Base-by-base conservation (phyloP, 2,113 vertebrate genomes). In the Balaenoptera acutorostrata region DNA sequence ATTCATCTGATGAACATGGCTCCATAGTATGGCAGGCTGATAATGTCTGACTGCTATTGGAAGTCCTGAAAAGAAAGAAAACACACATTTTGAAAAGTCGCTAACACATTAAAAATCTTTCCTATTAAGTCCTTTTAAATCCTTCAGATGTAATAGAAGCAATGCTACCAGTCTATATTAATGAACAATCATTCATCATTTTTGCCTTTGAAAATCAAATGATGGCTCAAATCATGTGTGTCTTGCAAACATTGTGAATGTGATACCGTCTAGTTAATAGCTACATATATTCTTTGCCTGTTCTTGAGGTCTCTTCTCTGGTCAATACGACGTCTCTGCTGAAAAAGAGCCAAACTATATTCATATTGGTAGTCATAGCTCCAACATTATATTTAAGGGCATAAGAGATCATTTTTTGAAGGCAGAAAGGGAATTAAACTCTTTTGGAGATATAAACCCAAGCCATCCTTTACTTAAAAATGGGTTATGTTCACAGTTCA, bases 1-100 rank as follows among this genome's bases (percentile, higher is more conserved):
- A 99, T 97, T 99, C 99, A 98, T 99, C 99, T 18, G 99, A 99
- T 29, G 98, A 99, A 83, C 99, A 99, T 57, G 99, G 99, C 98
- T 99, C 99, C 99, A 99, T 99, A 31, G 99, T 99, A 96, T 99
- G 99, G 95, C 98, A 99, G 57, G 99, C 99, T 80, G 99, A 99
- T 96, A 99, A 98, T 6, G 99, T 99, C 74, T 99, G 99, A 88
- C 99, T 99, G 98, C 99, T 99, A 98, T 99, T 99, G 46, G 99
- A 99, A 3, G 99, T 99, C 98, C 99, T 99, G 97, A 44, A 97
- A 90, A 83, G 96, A 97, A 96, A 97, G 41, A 86, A 61, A 93
- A 78, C 52, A 96, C 21, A 88, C 12, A 36, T 80, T 90, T 88
- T 66, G 39, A 96, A 96, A 80, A 46, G 49, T 27, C 13, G 87